A percentile compares a stretch with the other conserved stretches of the same genome.
phyloP scores from a whole-genome alignment of 2,797 vertebrate species.

The Falco novaeseelandiae region DNA sequence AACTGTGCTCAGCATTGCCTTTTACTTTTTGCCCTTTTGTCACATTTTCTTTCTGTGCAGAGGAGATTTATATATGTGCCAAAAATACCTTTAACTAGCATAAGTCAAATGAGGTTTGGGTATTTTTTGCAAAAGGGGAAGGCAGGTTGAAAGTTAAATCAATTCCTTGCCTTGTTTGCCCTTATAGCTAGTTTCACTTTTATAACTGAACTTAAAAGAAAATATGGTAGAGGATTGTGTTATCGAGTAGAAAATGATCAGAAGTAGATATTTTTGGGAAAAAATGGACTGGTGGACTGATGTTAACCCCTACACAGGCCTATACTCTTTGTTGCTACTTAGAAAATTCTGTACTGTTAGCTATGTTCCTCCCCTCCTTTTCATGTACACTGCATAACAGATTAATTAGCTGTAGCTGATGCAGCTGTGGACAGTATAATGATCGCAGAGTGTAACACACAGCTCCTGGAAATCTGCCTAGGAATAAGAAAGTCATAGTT shows the following conservation, averaged over 20 bases:
- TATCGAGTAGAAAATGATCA: neutral
- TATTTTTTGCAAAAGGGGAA: neutral
- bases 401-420: slow-evolving; percentile 46
- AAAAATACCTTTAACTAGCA: neutral
- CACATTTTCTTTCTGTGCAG: neutral
- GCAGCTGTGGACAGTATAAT: slow-evolving; percentile 13
- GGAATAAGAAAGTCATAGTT: neutral
- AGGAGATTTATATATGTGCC: neutral
- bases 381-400: neutral
- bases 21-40: neutral
- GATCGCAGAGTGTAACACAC: neutral
- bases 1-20: neutral
- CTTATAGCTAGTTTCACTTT: neutral
- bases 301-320: neutral
- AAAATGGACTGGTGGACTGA: neutral
- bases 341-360: neutral
- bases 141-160: slow-evolving; percentile 2
- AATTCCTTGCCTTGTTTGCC: neutral
- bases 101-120: neutral
- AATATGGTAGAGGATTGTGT: neutral
- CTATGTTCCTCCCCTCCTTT: neutral
- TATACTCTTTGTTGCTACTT: neutral
- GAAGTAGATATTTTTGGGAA: neutral
- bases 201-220: neutral
- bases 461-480: neutral